phyloP scores from a whole-genome alignment of 2,113 vertebrate species.

The Hippolais icterina region DNA sequence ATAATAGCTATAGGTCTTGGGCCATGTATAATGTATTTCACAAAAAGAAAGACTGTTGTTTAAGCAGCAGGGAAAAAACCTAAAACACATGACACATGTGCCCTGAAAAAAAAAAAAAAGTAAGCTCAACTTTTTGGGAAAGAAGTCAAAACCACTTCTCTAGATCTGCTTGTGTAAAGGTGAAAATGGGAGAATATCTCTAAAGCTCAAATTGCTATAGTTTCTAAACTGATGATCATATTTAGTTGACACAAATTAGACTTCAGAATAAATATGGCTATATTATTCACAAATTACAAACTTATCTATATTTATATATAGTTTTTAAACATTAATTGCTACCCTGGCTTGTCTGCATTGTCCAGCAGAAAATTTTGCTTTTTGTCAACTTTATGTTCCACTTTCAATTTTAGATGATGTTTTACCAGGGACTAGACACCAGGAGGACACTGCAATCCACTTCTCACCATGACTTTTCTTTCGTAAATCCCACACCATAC shows the following conservation, averaged over 20 bases:
- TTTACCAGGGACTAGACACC: conserved; percentile 67
- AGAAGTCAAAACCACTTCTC: background rate
- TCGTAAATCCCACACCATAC: conserved; percentile 63
- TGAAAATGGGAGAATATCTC: background rate
- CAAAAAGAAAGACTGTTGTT: background rate
- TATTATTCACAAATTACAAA: background rate
- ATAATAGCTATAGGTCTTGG: background rate
- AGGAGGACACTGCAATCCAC: conserved; percentile 70
- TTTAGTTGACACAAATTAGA: background rate
- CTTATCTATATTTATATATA: conserved; percentile 69
- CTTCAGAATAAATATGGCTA: background rate
- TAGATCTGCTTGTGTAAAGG: background rate
- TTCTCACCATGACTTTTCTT: conserved; percentile 74
- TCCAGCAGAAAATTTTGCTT: conserved; percentile 75
- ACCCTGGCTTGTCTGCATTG: conserved; percentile 66
- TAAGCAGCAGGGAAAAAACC: background rate
- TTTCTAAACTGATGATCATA: background rate
- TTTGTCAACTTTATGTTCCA: conserved; percentile 74
- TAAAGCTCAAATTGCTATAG: background rate
- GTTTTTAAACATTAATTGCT: conserved; percentile 67
- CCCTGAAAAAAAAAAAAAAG: background rate
- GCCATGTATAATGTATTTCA: background rate
- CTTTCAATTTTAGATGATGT: conserved; percentile 73
- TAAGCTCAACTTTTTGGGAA: background rate
- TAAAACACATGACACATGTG: background rate